Conservation (phyloP, 1,140 invertebrate genomes). For the Achroia grisella region DNA sequence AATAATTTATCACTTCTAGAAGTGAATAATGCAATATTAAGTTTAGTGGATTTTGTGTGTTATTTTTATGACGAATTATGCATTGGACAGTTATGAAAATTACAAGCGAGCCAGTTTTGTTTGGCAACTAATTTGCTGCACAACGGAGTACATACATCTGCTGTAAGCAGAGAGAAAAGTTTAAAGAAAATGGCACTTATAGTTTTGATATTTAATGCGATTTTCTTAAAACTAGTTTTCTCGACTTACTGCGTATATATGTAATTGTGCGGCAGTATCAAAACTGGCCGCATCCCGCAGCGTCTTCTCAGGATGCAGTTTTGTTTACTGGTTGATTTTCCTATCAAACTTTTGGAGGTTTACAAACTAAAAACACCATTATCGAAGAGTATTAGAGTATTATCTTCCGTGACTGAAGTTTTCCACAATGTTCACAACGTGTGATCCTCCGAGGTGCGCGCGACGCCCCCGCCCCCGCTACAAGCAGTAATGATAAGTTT, state of each 20-base stretch:
- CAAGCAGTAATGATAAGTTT: slow-evolving; percentile 38
- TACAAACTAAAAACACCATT: slow-evolving; percentile 61
- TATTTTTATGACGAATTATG: slow-evolving; percentile 43
- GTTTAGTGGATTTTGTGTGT: slow-evolving; percentile 45
- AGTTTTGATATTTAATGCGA: too few relatives aligned
- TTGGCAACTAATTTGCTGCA: slow-evolving; percentile 8
- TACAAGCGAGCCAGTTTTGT: slow-evolving; percentile 23
- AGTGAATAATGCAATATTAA: slow-evolving; percentile 53
- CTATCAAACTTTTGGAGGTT: slow-evolving; percentile 73
- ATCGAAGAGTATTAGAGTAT: slow-evolving; percentile 53
- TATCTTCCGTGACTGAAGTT: slow-evolving; percentile 61
- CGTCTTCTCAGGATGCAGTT: slow-evolving; percentile 8
- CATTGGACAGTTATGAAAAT: slow-evolving; percentile 64
- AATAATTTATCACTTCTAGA: slow-evolving; percentile 48
- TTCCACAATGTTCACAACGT: slow-evolving; percentile 40
- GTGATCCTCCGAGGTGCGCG: slow-evolving; percentile 52
- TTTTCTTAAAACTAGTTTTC: too few relatives aligned
- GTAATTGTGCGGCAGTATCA: too few relatives aligned
- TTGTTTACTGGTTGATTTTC: slow-evolving; percentile 59
- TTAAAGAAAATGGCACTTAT: too few relatives aligned
- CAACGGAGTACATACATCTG: too few relatives aligned
- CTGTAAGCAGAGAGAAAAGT: too few relatives aligned
- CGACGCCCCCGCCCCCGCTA: slow-evolving; percentile 31
- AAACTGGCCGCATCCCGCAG: neutral
- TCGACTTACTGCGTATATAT: too few relatives aligned